phyloP scores from a whole-genome alignment of 1,140 invertebrate genomes.

The Idris sp. region DNA sequence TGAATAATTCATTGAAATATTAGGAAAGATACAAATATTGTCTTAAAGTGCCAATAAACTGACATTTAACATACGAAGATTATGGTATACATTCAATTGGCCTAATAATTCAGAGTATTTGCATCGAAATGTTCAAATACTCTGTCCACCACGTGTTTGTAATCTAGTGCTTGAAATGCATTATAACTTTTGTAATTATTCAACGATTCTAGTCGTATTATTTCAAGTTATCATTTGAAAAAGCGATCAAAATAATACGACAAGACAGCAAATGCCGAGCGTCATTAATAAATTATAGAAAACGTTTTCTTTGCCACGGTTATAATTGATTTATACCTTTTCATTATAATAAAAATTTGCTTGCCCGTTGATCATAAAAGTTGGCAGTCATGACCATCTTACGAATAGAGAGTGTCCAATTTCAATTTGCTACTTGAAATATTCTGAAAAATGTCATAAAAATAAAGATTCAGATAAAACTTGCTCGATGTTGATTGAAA shows the following conservation, averaged over 20 bases:
- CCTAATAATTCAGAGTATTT: conserved; percentile 37
- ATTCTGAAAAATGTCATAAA: too few relatives aligned
- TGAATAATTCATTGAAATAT: too few relatives aligned
- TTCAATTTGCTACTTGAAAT: too few relatives aligned
- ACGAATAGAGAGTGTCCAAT: too few relatives aligned
- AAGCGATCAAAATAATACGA: too few relatives aligned
- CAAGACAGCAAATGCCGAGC: too few relatives aligned
- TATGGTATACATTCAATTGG: conserved; percentile 12
- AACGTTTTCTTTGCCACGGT: too few relatives aligned
- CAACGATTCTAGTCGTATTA: conserved; percentile 3
- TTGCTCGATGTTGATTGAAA: too few relatives aligned
- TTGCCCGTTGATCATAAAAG: neutral
- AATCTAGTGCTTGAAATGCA: conserved; percentile 28
- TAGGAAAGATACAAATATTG: conserved; percentile 6
- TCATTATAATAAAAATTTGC: conserved; percentile 8
- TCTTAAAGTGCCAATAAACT: conserved; percentile 19
- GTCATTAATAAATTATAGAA: too few relatives aligned
- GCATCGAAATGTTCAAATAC: conserved; percentile 39
- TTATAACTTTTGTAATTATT: conserved; percentile 29
- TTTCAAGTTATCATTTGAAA: neutral
- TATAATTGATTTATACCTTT: neutral
- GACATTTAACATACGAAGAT: conserved; percentile 7
- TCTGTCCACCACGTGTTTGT: conserved; percentile 36
- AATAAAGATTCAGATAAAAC: too few relatives aligned
- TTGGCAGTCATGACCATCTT: neutral